Conservation (phyloP, 2,888 invertebrate genomes). For the Stenodera caucasica region DNA sequence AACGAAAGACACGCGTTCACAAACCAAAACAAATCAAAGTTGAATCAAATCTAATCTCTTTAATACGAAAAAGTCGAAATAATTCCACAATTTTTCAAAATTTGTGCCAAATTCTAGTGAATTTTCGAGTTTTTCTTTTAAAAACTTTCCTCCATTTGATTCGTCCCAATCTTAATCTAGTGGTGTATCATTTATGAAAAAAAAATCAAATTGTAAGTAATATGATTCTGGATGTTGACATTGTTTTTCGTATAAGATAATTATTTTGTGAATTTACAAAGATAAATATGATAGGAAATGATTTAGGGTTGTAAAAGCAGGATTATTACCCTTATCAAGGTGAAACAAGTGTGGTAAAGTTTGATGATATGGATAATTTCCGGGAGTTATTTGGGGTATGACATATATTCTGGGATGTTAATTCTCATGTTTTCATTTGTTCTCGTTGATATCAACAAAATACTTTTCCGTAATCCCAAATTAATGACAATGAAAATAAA, state of each 20-base stretch:
- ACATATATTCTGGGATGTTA: background rate
- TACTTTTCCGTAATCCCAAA: background rate
- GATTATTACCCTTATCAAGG: background rate
- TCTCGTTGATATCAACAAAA: background rate
- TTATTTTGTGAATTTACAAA: background rate
- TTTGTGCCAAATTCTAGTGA: background rate
- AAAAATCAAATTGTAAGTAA: conserved; percentile 1
- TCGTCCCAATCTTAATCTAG: no score
- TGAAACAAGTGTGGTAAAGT: background rate
- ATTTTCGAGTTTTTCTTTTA: no score
- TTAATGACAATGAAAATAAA: background rate
- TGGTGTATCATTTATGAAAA: no score
- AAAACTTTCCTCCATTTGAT: no score
- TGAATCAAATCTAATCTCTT: background rate
- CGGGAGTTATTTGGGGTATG: background rate
- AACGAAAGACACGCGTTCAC: background rate
- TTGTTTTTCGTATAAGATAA: background rate
- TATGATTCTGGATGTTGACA: background rate
- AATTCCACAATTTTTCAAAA: background rate
- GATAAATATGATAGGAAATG: background rate
- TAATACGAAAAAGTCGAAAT: background rate
- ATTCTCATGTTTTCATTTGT: no score
- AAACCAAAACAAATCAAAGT: background rate
- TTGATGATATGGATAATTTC: background rate
- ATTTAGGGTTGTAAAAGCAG: background rate